These are phyloP conservation scores for Patella vulgata DNA, from an alignment of 1,140 invertebrate species.

Conservation along the genomic window DNA sequence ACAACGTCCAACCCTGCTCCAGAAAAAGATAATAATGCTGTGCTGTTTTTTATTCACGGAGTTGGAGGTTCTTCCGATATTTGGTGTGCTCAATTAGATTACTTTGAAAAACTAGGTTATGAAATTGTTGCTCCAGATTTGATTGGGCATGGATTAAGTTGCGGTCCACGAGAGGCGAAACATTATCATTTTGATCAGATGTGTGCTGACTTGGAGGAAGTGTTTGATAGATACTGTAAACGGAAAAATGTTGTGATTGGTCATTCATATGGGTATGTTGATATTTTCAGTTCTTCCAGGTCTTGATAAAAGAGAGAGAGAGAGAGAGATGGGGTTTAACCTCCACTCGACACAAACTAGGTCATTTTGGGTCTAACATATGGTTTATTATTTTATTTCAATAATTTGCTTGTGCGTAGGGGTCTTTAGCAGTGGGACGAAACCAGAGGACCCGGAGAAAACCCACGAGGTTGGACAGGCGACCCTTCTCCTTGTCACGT, in stretches of 20 bases:
- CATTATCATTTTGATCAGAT: constrained; percentile 77
- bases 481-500: too few relatives aligned
- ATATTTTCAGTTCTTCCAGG: too few relatives aligned
- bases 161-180: constrained; percentile 70
- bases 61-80: constrained; percentile 78
- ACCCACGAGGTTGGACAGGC: too few relatives aligned
- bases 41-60: constrained; percentile 78
- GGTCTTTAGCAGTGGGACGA: too few relatives aligned
- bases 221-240: constrained; percentile 73
- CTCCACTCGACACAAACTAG: too few relatives aligned
- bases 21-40: constrained; percentile 28
- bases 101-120: constrained; percentile 74
- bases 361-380: too few relatives aligned
- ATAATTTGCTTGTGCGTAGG: too few relatives aligned
- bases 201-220: constrained; percentile 71
- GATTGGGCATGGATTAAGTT: constrained; percentile 79
- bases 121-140: constrained; percentile 78
- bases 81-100: constrained; percentile 74
- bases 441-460: too few relatives aligned
- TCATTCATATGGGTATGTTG: constrained; percentile 74
- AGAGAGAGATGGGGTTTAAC: too few relatives aligned
- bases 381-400: too few relatives aligned
- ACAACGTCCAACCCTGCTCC: background rate
- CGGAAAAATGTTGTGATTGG: constrained; percentile 71
- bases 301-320: too few relatives aligned